Evolutionary conservation across 2,797 vertebrate species (phyloP), one percentile per base, ranked within the genome.

Genomic region (Mormyrus proboscirostris): DNA sequence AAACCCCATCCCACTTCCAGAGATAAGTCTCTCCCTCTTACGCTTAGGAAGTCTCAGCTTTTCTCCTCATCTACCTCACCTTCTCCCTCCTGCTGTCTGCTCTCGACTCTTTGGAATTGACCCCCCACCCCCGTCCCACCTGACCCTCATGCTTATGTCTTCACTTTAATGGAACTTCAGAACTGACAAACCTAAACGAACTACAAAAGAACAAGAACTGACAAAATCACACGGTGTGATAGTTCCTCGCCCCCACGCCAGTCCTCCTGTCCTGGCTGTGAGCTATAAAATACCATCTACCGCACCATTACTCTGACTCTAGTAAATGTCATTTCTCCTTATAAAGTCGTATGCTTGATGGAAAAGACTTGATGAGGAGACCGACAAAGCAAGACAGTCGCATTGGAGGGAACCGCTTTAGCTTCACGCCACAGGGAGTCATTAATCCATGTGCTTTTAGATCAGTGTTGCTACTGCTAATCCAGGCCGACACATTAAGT

Each of bases 11-110:
- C 87, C 8, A 16, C 38, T 79, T 89, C 41, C 53, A 87, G 85
- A 57, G 85, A 53, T 87, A 49, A 51, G 73, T 65, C 86, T 44
- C n/a, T 44, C 57, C 55, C 84, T 86, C 49, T 86, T 38, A 53
- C 3, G 4, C 85, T 33, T 25, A 86, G 51, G 49, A 86, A 33
- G 41, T 84, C 82, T 84, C 47, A 84, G 82, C 47, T 49, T 84
- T 51, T 47, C 50, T 86, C 73, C 51, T 50, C 38, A 47, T 14
- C 76, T 90, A 29, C 65, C 65, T 90, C 88, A 14, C 83, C 51
- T 10, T 86, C 19, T 49, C 51, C 59, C 79, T 47, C 82, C 73
- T 86, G 88, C 50, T 44, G 55, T 51, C n/a, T 47, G 79, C 73
- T 12, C 88, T 76, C 16, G 9, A 57, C 86, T 83, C 84, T 79